Percentiles rank a stretch among this genome's conserved stretches.
Conservation (phyloP, 2,113 vertebrate genomes). For the Anseranas semipalmata region DNA sequence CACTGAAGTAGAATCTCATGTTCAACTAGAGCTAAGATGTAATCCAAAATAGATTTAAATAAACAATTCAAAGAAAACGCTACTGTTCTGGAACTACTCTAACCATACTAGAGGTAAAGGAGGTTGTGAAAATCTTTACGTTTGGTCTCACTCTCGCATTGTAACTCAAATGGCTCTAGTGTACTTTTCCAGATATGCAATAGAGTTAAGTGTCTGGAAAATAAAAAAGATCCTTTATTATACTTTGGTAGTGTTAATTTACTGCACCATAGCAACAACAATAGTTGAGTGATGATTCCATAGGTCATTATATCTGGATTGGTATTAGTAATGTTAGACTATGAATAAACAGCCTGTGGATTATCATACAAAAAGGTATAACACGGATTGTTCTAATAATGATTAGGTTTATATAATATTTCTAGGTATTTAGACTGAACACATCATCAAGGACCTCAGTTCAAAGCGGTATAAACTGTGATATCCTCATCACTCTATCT, state of each 20-base stretch:
- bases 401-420: not conserved
- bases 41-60: not conserved
- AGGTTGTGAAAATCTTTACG: not conserved
- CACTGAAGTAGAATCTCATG: not conserved
- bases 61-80: not conserved
- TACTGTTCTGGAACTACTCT: not conserved
- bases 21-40: not conserved
- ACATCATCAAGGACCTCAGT: not conserved
- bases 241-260: not conserved
- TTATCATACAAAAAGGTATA: not conserved
- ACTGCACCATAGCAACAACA: not conserved
- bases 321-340: not conserved
- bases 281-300: rapidly evolving
- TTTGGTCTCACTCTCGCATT: not conserved
- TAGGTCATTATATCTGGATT: not conserved
- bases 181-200: not conserved
- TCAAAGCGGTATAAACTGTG: not conserved
- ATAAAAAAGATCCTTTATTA: not conserved
- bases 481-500: not conserved
- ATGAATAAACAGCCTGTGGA: not conserved
- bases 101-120: not conserved
- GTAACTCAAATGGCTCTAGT: not conserved
- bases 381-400: too few relatives aligned
- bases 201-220: too few relatives aligned
- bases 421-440: not conserved